Percentiles rank a stretch among this genome's conserved stretches.
phyloP scores from a whole-genome alignment of 2,888 invertebrate genomes.

The Dolichomitus sp. region DNA sequence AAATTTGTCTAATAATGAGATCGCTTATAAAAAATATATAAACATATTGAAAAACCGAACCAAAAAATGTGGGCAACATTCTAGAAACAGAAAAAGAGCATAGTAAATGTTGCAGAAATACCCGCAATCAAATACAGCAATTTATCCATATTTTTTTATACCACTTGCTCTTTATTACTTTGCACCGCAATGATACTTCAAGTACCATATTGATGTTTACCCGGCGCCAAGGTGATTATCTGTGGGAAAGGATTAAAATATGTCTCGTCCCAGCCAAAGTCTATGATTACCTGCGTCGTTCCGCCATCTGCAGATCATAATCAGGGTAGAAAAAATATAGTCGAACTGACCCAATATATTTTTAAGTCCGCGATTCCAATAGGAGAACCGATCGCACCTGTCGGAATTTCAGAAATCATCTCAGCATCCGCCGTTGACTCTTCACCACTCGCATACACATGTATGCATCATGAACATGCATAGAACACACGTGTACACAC shows the following conservation, averaged over 20 bases:
- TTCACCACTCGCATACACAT: not conserved
- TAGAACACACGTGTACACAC: not conserved
- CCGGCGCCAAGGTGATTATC: conserved; percentile 50
- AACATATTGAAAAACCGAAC: no score
- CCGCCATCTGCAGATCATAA: not conserved
- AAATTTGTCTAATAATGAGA: no score
- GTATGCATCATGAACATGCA: not conserved
- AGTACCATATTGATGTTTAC: conserved; percentile 13
- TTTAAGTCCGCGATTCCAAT: not conserved
- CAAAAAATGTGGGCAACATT: not conserved
- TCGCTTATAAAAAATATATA: no score
- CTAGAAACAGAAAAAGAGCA: not conserved
- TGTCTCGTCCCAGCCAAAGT: not conserved
- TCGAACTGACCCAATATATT: conserved; percentile 26
- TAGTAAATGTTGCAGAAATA: conserved; percentile 7
- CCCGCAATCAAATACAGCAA: conserved; percentile 27
- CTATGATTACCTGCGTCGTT: not conserved
- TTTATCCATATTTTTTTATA: conserved; percentile 1
- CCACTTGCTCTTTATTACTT: conserved; percentile 24
- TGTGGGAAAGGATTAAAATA: conserved; percentile 40
- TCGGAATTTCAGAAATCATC: conserved; percentile 21
- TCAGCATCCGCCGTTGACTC: not conserved
- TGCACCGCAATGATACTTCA: not conserved
- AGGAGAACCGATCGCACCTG: conserved; percentile 15
- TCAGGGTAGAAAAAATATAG: not conserved